phyloP scores from a whole-genome alignment of 2,797 vertebrate genomes.

The Smutsia temminckii region DNA sequence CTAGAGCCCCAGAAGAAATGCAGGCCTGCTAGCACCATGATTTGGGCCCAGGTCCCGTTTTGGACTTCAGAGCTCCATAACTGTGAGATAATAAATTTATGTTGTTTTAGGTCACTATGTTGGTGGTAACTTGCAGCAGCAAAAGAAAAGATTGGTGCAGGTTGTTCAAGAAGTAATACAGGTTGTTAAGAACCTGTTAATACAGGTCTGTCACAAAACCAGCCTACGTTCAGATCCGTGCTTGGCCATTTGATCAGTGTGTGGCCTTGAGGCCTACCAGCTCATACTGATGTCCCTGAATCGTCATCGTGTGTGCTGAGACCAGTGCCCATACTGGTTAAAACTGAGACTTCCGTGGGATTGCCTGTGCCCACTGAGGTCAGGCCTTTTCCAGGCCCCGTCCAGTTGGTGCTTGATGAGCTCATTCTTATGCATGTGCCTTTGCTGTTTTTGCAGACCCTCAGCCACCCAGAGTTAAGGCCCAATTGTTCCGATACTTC shows the following conservation, averaged over 20 bases:
- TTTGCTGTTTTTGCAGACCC: conserved; percentile 11
- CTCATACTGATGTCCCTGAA: not conserved
- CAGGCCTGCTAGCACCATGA: not conserved
- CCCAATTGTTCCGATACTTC: not conserved
- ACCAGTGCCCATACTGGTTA: not conserved
- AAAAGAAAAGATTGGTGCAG: not conserved
- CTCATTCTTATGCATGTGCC: not conserved
- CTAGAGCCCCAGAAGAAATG: not conserved
- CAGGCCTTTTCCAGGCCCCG: not conserved
- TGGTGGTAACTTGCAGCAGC: not conserved
- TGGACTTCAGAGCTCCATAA: not conserved
- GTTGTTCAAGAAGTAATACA: not conserved
- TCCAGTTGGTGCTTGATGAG: not conserved
- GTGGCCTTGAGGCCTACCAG: not conserved
- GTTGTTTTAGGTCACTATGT: not conserved
- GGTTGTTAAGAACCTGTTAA: not conserved
- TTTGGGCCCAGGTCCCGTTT: not conserved
- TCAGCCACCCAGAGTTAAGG: not conserved
- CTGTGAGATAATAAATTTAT: not conserved
- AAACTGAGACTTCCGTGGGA: not conserved
- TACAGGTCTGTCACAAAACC: not conserved
- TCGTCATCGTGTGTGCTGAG: not conserved
- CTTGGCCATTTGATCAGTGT: not conserved
- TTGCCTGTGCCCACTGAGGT: not conserved
- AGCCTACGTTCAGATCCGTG: not conserved